phyloP scores from a whole-genome alignment of 2,797 vertebrate species.

The Sebastes ruberrimus region DNA sequence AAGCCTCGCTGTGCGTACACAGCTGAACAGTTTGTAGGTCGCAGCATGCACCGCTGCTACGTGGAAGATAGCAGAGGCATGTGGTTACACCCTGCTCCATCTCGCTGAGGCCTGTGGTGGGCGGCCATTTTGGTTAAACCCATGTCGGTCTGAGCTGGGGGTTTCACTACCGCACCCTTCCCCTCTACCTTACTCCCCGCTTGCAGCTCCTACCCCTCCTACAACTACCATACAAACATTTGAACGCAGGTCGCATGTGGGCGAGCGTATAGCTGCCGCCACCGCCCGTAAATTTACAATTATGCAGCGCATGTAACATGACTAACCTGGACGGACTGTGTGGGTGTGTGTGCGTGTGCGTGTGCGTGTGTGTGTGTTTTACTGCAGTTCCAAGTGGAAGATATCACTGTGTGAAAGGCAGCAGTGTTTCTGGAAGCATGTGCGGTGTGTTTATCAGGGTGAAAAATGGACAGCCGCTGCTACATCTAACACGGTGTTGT shows the following conservation, averaged over 20 bases:
- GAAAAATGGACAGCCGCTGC: conserved; percentile 13
- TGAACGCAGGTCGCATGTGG: background rate
- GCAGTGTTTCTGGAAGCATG: background rate
- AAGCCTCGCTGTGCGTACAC: background rate
- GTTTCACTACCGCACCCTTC: conserved; percentile 71
- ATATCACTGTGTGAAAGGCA: conserved; percentile 8
- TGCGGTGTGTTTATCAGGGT: conserved; percentile 1
- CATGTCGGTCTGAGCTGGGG: conserved; percentile 64
- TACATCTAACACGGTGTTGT: conserved; percentile 20
- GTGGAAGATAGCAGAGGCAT: conserved; percentile 47
- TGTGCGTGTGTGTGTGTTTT: background rate
- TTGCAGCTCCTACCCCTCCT: conserved; percentile 39
- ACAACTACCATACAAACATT: conserved; percentile 15
- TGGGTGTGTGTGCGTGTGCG: background rate
- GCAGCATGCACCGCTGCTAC: conserved; percentile 28
- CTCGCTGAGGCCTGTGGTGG: conserved; percentile 63
- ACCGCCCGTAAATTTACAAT: background rate
- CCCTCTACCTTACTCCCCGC: conserved; percentile 11
- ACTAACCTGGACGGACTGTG: background rate
- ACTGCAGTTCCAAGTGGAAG: background rate
- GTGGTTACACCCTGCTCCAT: conserved; percentile 70
- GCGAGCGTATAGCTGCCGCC: background rate
- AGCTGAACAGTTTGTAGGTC: conserved; percentile 1
- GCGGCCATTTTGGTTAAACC: conserved; percentile 77
- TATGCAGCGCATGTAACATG: conserved; percentile 16